These are phyloP conservation scores for Fragum fragum DNA, from an alignment of 2,888 invertebrate genomes.

Conservation along the genomic window DNA sequence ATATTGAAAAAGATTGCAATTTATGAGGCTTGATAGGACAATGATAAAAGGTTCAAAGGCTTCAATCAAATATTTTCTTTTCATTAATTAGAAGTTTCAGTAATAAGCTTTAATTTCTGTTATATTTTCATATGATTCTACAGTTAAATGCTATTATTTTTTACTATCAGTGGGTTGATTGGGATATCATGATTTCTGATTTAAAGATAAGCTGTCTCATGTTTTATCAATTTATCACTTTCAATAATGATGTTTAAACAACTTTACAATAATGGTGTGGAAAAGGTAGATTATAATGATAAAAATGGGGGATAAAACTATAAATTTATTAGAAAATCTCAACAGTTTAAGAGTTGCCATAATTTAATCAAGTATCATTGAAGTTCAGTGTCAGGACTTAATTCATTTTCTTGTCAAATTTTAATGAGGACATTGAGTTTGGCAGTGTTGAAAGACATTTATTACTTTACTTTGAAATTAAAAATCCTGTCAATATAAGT, in stretches of 20 bases:
- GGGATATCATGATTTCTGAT: neutral
- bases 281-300: conserved; percentile 27
- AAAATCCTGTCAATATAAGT: too few species aligned
- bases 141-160: neutral
- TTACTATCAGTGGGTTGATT: neutral
- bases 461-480: neutral
- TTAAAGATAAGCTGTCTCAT: conserved; percentile 7
- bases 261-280: conserved; percentile 16
- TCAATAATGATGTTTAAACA: conserved; percentile 25
- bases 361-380: too few species aligned
- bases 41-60: neutral
- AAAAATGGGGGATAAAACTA: neutral
- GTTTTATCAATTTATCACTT: conserved; percentile 15
- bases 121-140: neutral
- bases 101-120: neutral
- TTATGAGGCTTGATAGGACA: neutral
- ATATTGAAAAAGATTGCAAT: neutral
- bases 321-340: neutral
- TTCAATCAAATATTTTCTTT: neutral
- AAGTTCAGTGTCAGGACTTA: too few species aligned
- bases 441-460: conserved; percentile 26
- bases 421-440: conserved; percentile 27
- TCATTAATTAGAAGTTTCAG: neutral
- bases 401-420: conserved; percentile 9
- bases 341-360: neutral